These are phyloP conservation scores for Mustela erminea DNA, from an alignment of 2,797 vertebrate genomes.

Conservation along the genomic window DNA sequence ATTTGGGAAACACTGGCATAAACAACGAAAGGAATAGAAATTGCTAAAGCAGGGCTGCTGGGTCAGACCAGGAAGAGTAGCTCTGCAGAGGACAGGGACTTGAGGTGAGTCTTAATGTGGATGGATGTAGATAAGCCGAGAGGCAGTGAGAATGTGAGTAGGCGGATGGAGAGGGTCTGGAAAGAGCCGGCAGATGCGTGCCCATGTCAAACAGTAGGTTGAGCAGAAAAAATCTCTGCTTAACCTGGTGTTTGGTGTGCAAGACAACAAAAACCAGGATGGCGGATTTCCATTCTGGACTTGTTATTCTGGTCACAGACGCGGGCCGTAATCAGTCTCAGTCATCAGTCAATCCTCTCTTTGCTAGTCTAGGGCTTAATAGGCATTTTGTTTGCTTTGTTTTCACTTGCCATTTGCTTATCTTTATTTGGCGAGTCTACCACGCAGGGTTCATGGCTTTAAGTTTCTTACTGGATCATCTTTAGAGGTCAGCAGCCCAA, in stretches of 20 bases:
- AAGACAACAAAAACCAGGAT: neutral
- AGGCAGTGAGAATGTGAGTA: neutral
- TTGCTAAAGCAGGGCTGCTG: neutral
- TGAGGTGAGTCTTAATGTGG: neutral
- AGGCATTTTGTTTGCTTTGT: neutral
- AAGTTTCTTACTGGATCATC: neutral
- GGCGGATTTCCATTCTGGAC: conserved; percentile 32
- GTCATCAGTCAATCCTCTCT: neutral
- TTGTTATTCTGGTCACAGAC: neutral
- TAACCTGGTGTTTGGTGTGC: neutral
- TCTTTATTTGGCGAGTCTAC: neutral
- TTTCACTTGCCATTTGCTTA: conserved; percentile 35
- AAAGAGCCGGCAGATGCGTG: neutral
- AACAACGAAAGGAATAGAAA: neutral
- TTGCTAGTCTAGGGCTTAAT: neutral
- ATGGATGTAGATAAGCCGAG: neutral
- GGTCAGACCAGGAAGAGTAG: neutral
- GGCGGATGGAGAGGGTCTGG: neutral
- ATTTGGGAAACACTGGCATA: neutral
- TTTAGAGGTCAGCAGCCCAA: neutral
- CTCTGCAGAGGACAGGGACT: neutral
- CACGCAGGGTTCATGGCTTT: neutral
- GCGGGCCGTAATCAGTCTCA: neutral
- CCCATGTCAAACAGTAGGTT: neutral
- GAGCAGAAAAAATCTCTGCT: neutral